Base-by-base conservation (phyloP, 1,140 invertebrate species). In the Tetragnatha versicolor region DNA sequence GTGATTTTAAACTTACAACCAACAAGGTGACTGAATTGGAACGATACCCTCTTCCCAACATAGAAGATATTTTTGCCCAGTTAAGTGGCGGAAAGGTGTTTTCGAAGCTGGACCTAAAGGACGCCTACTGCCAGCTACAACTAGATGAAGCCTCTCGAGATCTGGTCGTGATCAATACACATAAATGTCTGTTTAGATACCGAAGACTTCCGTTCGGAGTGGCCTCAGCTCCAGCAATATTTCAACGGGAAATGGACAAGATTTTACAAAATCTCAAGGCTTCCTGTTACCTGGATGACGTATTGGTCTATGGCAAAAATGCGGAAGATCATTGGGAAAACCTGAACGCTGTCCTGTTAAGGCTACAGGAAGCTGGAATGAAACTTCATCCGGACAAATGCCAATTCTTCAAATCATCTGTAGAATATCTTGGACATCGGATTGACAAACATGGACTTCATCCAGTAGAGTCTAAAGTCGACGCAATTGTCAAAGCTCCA, bases 131-230 rank as follows among this genome's bases (percentile, higher is more conserved):
- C 17, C 84, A 86, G 79, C 47, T 83, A 20, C 73, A 80, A 80
- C 14, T 85, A 4, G 80, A 83, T 42, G 81, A 84, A 9, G 55
- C 81, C 6, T 82, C 81, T 12, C 80, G 79, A 42, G 33, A 81
- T 39, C 65, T 82, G 22, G 53, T 25, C 2, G 81, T 82, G 0
- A 83, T 86, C 25, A 84, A 84, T 51, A 87, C 86, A 29, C 86
- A 85, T 25, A 84, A 83, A 61, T 87, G 88, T 5, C 65, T 88
- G n/a, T 89, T 85, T 81, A 79, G 81, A 9, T 86, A 88, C n/a
- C 86, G 86, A 31, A 66, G 87, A 4, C 73, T 90, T 73, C 84
- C 85, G 10, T 89, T 87, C 82, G 87, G 88, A 1, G 83, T 88
- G 7, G 82, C 83, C 27, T 83, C 84, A n/a, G 84, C 84, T 42